Evolutionary conservation across 1,140 invertebrate genomes (phyloP), one percentile per base, ranked within the genome.

Genomic region (Drosophila mayri): DNA sequence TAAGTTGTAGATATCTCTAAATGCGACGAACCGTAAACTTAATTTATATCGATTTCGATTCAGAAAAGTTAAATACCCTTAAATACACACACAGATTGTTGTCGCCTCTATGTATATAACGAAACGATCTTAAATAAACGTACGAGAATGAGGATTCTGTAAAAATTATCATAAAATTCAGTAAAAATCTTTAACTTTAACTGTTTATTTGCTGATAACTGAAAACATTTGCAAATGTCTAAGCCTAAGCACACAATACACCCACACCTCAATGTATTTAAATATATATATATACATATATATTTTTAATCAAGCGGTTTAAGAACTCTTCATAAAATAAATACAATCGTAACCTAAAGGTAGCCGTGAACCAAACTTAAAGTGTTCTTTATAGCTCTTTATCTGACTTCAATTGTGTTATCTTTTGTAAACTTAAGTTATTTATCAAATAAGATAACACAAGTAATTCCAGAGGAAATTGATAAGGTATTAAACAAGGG

Each of bases 1-100:
- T 87, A 90, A 90, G 85, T 72, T 90, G 85, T 88, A 88, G 85
- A 90, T 87, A 81, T 68, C 50, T 78, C 58, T 78, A 73, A 66
- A 68, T 52, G 32, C 50, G 43, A 76, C 76, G 62, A 38, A 49
- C 28, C 37, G 62, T 54, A 66, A 43, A 49, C 55, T 43, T 76
- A 55, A 76, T 75, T 76, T 76, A 44, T 54, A 41, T 44, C 54
- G 40, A 74, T 40, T 72, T 59, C 50, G 43, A 55, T 46, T 65
- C 61, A 50, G n/a, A 28, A 58, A 43, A 40, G 32, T 62, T 43
- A 2, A 65, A 14, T 37, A 30, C 37, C 40, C n/a, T 41, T 63
- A 38, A n/a, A 16, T 7, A 28, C 18, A 28, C 18, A 28, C 47
- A 62, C 25, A 18, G 20, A 55, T 43, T 66, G 52, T 49, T 64